Conservation (phyloP, 2,113 vertebrate species). For the Hepsetus odoe region DNA sequence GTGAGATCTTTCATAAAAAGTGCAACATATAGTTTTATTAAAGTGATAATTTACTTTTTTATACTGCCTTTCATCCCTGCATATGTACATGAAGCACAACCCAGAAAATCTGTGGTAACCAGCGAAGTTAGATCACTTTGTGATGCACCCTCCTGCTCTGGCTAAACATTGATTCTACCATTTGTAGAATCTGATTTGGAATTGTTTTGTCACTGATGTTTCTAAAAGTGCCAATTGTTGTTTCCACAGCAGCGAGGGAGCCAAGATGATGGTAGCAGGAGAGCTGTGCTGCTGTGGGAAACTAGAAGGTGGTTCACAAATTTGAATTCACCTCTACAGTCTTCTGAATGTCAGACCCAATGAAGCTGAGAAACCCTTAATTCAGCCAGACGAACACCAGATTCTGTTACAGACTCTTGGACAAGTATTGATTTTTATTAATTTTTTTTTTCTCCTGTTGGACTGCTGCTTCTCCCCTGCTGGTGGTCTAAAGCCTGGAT, state of each 20-base stretch:
- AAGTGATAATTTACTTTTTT: too few relatives aligned
- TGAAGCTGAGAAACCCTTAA: constrained; percentile 20
- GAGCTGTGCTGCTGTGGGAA: constrained; percentile 22
- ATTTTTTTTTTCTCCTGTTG: background rate
- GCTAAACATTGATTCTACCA: background rate
- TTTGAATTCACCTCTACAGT: constrained; percentile 9
- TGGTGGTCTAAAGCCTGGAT: constrained; percentile 19
- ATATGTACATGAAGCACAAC: too few relatives aligned
- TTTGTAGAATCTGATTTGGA: background rate
- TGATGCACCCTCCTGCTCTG: too few relatives aligned
- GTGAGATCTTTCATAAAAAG: too few relatives aligned
- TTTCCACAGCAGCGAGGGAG: constrained; percentile 13
- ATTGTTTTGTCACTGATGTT: background rate
- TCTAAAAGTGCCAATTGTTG: background rate
- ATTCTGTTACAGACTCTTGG: constrained; percentile 8
- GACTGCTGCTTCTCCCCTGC: constrained; percentile 17
- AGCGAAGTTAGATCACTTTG: too few relatives aligned
- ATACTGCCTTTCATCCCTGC: too few relatives aligned
- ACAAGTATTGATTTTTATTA: background rate
- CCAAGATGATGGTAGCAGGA: constrained; percentile 5
- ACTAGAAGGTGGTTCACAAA: background rate
- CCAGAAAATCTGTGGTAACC: too few relatives aligned
- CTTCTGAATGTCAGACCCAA: constrained; percentile 30
- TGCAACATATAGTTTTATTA: too few relatives aligned
- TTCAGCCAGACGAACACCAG: constrained; percentile 14